Percentiles rank a stretch among this genome's conserved stretches.
These are phyloP conservation scores for Tiliacea aurago DNA, from an alignment of 2,888 invertebrate species.

Conservation along the genomic window DNA sequence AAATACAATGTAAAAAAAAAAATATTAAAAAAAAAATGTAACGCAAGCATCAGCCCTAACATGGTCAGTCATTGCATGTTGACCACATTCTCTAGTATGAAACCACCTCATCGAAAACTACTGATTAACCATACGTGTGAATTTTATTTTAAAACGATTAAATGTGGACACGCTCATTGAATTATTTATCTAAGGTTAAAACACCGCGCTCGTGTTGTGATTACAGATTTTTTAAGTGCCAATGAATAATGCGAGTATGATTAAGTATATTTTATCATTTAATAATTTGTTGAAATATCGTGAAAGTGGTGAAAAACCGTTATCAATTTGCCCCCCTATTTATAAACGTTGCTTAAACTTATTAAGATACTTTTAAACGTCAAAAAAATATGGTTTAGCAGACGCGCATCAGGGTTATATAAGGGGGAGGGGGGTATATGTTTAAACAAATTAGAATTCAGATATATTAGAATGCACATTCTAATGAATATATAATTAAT, in stretches of 20 bases:
- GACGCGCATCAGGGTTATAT: neutral
- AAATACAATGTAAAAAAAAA: no score
- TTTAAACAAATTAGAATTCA: neutral
- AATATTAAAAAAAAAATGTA: no score
- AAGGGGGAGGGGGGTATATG: no score
- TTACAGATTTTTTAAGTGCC: slow-evolving; percentile 6
- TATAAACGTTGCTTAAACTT: no score
- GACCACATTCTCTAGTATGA: slow-evolving; percentile 42
- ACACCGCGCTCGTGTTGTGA: slow-evolving; percentile 12
- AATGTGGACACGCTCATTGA: slow-evolving; percentile 22
- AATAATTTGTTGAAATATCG: neutral
- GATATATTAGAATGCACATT: slow-evolving; percentile 13
- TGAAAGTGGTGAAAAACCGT: neutral
- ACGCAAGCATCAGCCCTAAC: slow-evolving; percentile 29
- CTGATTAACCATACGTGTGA: slow-evolving; percentile 26
- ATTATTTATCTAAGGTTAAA: slow-evolving; percentile 37
- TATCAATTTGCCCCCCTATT: neutral
- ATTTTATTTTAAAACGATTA: slow-evolving; percentile 31
- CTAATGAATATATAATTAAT: slow-evolving; percentile 18
- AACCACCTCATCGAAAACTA: slow-evolving; percentile 41
- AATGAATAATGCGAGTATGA: neutral
- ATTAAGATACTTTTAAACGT: neutral
- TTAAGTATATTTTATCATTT: neutral
- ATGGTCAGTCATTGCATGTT: slow-evolving; percentile 21
- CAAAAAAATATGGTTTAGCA: neutral